These are phyloP conservation scores for Camptogramma bilineatum DNA, from an alignment of 2,888 invertebrate species.

Conservation along the genomic window DNA sequence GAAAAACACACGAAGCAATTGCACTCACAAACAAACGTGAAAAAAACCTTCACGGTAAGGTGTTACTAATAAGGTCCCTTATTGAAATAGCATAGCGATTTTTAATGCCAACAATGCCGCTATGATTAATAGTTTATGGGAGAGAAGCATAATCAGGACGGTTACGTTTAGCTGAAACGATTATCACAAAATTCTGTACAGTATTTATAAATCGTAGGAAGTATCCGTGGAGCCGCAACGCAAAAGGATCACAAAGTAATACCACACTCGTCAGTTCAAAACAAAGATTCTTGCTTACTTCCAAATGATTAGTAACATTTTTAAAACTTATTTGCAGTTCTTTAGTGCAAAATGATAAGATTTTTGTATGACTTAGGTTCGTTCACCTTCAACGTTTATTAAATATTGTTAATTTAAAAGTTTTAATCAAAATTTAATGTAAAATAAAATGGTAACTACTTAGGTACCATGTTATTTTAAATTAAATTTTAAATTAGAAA, in stretches of 20 bases:
- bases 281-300: too few species aligned
- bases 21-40: not conserved
- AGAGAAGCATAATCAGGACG: constrained; percentile 5
- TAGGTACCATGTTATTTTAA: too few species aligned
- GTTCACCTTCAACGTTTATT: too few species aligned
- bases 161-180: not conserved
- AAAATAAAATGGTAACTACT: too few species aligned
- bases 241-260: constrained; percentile 6
- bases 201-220: constrained; percentile 4
- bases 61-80: not conserved
- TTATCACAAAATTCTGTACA: constrained; percentile 1
- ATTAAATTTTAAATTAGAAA: too few species aligned
- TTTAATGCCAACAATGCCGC: not conserved
- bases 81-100: not conserved
- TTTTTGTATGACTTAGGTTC: too few species aligned
- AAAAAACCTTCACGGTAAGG: not conserved
- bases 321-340: too few species aligned
- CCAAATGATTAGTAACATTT: too few species aligned
- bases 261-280: constrained; percentile 6
- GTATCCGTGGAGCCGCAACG: constrained; percentile 1
- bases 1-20: not conserved
- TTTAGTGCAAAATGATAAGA: too few species aligned
- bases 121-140: not conserved
- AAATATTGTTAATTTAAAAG: too few species aligned
- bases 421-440: too few species aligned